A percentile compares a stretch with the other conserved stretches of the same genome.
Conservation (phyloP, 2,113 vertebrate genomes). For the Hymenochirus boettgeri region DNA sequence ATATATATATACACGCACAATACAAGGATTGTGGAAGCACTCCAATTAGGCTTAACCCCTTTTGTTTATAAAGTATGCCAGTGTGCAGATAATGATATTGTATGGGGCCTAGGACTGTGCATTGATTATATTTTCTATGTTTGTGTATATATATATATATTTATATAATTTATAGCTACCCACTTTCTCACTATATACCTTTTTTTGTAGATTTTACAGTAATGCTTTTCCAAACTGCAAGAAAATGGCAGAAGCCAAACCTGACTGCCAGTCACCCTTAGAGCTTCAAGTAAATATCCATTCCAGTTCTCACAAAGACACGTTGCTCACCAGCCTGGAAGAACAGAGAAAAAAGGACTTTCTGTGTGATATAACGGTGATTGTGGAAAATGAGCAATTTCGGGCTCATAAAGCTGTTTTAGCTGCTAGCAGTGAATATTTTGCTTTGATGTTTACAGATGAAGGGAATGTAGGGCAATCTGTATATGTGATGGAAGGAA, state of each 20-base stretch:
- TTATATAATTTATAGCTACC: no score
- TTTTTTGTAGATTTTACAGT: no score
- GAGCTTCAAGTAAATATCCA: conserved; percentile 63
- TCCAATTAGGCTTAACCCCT: no score
- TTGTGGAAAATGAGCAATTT: conserved; percentile 84
- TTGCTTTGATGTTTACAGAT: conserved; percentile 84
- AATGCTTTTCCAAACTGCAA: no score
- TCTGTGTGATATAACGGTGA: conserved; percentile 88
- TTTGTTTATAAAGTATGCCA: no score
- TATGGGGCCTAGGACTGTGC: no score
- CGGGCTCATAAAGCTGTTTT: conserved; percentile 90
- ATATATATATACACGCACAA: no score
- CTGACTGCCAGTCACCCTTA: conserved; percentile 36
- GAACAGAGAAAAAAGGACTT: conserved; percentile 78
- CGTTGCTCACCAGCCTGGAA: conserved; percentile 77
- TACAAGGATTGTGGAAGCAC: no score
- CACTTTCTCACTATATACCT: no score
- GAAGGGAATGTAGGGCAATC: conserved; percentile 68
- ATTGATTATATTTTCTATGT: no score
- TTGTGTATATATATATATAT: no score
- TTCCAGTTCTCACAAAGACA: conserved; percentile 76
- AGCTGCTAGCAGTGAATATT: conserved; percentile 94
- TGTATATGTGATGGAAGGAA: conserved; percentile 75
- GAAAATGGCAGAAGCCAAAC: conserved; percentile 64
- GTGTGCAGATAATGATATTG: no score